phyloP scores from a whole-genome alignment of 2,113 vertebrate species.

The Sorex araneus region DNA sequence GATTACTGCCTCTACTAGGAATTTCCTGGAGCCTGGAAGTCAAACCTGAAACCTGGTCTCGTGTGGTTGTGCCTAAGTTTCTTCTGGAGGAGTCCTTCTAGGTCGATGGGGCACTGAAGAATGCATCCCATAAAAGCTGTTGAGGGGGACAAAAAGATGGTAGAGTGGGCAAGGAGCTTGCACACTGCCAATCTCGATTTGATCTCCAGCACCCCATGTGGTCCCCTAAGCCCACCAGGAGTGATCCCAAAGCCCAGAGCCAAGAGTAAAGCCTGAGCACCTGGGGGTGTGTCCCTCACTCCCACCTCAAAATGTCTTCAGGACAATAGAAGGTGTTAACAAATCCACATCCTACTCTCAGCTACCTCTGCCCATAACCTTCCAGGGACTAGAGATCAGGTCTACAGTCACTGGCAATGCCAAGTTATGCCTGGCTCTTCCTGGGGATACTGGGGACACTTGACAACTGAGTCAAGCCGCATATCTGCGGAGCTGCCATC shows the following conservation, averaged over 20 bases:
- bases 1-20: not conserved
- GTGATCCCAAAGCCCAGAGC: too few relatives aligned
- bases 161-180: too few relatives aligned
- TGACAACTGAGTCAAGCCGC: not conserved
- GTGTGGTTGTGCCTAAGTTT: not conserved
- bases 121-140: not conserved
- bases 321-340: not conserved
- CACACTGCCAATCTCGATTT: too few relatives aligned
- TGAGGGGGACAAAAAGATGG: too few relatives aligned
- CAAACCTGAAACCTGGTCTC: not conserved
- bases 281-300: too few relatives aligned
- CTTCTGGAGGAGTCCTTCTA: not conserved
- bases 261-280: too few relatives aligned
- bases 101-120: not conserved
- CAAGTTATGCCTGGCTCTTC: not conserved
- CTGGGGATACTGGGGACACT: not conserved
- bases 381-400: conserved; percentile 14
- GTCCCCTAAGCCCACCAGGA: too few relatives aligned
- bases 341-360: conserved; percentile 33
- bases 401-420: not conserved
- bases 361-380: not conserved
- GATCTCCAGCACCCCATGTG: too few relatives aligned
- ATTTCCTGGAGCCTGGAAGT: conserved; percentile 10
- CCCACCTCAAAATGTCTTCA: not conserved
- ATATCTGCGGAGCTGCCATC: not conserved